Evolutionary conservation across 2,888 invertebrate genomes (phyloP), one percentile per base, ranked within the genome.

Genomic region (Chrysina gloriosa): DNA sequence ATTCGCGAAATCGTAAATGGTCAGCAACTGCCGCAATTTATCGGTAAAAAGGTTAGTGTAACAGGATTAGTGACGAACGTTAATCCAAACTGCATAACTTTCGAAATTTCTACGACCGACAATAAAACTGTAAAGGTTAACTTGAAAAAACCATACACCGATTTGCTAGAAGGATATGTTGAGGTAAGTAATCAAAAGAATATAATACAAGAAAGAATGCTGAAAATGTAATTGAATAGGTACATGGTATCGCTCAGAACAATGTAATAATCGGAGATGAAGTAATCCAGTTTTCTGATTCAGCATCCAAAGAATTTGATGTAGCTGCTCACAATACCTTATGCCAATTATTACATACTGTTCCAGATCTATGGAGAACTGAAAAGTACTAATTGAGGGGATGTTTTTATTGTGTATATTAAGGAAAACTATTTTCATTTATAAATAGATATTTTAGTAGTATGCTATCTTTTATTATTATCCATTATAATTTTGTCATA

Each of bases 1-100:
- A 29, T 76, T 52, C 67, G 80, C 63, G 80, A 82, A 72, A 78
- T 82, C 27, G 77, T 82, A 14, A 83, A 79, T 58, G 82, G 82
- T 5, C 75, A 72, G 3, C 78, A 81, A 64, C 70, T 83, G 19
- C 73, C 77, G 1, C 74, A 75, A 63, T 79, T 78, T 67, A 69
- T 74, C n/a, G 78, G 78, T 21, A 79, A 79, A 76, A 78, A 76
- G 61, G 77, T 83, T 2, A 78, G 79, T 67, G 68, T 83, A 31
- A 76, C 72, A 6, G 83, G 83, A 34, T 74, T 77, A 50, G 78
- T 82, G 7, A 74, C 74, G 5, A 73, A 77, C 50, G 74, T 78
- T 3, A 74, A 77, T 50, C 71, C 79, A 3, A 80, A 78, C 71
- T 77, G 79, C 5, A 68, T 76, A 29, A 76, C 77, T 45, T 81